Evolutionary conservation across 2,797 vertebrate genomes (phyloP).

Genomic region (Phoeniculus purpureus): DNA sequence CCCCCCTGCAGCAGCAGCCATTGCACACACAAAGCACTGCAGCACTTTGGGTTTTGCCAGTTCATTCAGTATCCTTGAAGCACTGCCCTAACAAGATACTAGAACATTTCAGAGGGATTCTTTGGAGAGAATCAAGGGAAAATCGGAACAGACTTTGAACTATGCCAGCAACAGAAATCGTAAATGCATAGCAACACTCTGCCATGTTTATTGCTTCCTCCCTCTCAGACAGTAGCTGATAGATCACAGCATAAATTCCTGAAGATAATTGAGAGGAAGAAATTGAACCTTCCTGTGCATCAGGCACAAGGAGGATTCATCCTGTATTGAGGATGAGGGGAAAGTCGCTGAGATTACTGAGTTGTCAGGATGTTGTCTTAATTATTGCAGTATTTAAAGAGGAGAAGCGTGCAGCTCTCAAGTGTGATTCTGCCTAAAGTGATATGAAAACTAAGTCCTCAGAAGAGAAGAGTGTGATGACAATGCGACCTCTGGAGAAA

Average conservation of each 20-base stretch:
- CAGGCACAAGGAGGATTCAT: background rate
- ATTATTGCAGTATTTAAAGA: background rate
- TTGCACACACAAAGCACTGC: background rate
- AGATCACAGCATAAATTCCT: background rate
- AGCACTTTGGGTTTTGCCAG: background rate
- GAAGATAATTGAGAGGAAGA: background rate
- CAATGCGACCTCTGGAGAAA: background rate
- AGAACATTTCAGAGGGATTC: background rate
- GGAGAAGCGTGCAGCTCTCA: background rate
- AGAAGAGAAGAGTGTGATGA: background rate
- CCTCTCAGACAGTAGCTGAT: background rate
- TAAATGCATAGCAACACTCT: background rate
- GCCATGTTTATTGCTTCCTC: background rate
- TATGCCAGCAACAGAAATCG: background rate
- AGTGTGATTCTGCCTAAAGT: background rate
- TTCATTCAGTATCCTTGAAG: background rate
- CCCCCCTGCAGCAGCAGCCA: background rate
- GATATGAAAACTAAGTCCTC: background rate
- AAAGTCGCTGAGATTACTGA: conserved; percentile 1
- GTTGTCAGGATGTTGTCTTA: background rate
- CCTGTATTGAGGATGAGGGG: background rate
- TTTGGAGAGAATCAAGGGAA: background rate
- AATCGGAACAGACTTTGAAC: background rate
- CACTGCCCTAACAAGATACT: background rate
- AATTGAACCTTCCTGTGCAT: background rate